phyloP scores from a whole-genome alignment of 2,888 invertebrate genomes.

The Desoria tigrina region DNA sequence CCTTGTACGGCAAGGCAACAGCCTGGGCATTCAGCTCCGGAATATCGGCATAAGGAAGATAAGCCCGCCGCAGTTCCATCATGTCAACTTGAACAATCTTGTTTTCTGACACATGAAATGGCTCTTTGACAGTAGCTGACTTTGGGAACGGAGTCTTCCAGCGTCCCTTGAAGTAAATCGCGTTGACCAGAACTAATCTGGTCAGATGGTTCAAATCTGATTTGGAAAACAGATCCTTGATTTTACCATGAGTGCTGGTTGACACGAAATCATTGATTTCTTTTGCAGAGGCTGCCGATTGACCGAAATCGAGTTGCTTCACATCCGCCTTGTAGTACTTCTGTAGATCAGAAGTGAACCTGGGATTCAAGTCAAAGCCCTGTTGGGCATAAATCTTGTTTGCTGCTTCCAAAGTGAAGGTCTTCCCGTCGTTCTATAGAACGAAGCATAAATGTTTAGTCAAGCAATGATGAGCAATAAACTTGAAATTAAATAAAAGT shows the following conservation, averaged over 20 bases:
- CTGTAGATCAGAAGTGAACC: conserved; percentile 44
- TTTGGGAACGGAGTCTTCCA: conserved; percentile 54
- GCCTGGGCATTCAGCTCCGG: conserved; percentile 54
- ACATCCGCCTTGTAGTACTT: conserved; percentile 52
- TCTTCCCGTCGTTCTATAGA: conserved; percentile 38
- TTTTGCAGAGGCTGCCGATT: conserved; percentile 54
- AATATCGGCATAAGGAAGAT: conserved; percentile 53
- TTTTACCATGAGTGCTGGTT: conserved; percentile 58
- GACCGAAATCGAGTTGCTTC: conserved; percentile 53
- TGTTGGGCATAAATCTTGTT: conserved; percentile 55
- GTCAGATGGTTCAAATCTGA: conserved; percentile 53
- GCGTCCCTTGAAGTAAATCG: conserved; percentile 57
- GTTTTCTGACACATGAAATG: conserved; percentile 54
- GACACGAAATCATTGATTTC: conserved; percentile 61
- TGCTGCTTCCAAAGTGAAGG: conserved; percentile 53
- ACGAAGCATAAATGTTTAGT: neutral
- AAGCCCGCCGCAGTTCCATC: conserved; percentile 57
- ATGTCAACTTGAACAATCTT: conserved; percentile 56
- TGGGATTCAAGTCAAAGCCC: conserved; percentile 44
- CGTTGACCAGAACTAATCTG: conserved; percentile 55
- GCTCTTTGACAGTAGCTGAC: conserved; percentile 52
- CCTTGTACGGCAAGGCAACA: conserved; percentile 56
- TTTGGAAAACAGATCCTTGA: conserved; percentile 58
- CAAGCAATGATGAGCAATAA: neutral
- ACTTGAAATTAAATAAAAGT: no score